Evolutionary conservation across 1,140 invertebrate species (phyloP), one percentile per base, ranked within the genome.

Genomic region (Eumaeus atala): DNA sequence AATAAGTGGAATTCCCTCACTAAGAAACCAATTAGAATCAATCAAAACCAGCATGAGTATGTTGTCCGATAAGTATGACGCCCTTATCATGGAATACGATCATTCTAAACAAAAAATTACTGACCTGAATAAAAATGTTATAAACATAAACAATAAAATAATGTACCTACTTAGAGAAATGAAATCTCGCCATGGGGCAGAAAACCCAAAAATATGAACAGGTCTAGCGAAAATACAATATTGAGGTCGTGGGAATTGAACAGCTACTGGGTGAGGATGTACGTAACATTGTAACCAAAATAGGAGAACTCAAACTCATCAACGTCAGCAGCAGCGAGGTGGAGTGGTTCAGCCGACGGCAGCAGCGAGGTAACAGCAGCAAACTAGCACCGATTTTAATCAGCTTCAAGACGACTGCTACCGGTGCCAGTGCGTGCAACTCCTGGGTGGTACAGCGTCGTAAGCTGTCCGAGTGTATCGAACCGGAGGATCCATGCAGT

Each of bases 171-270:
- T 56, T 60, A 12, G 62, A 64, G 17, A 63, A 63, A 11, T 50
- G 53, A 4, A 63, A 63, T 42, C 0, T 44, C 12, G 61, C 53
- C 5, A 36, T 60, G 2, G 58, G 54, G 53, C 54, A 66, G 37
- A 59, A 47, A 28, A 16, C 61, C 1, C 38, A 61, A 8, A 55
- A 61, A 37, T 37, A 48, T 4, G 55, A 64, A 10, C 62, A 64
- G 16, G 2, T 55, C 14, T 42, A 55, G 11, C 53, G 51, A 1
- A 60, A 61, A 38, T 10, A 64, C 33, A 57, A 57, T 18, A 37
- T 64, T 9, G 62, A 64, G 14, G 60, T 64, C 14, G 58, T 60
- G 14, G 61, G 61, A 9, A 50, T 63, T 1, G 59, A 62, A 37
- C 38, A 58, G 33, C 17, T 62, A 47, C 61, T 55, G 1, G 48